Evolutionary conservation across 2,113 vertebrate genomes (phyloP), one percentile per base, ranked within the genome.

Genomic region (Macquaria ambigua): DNA sequence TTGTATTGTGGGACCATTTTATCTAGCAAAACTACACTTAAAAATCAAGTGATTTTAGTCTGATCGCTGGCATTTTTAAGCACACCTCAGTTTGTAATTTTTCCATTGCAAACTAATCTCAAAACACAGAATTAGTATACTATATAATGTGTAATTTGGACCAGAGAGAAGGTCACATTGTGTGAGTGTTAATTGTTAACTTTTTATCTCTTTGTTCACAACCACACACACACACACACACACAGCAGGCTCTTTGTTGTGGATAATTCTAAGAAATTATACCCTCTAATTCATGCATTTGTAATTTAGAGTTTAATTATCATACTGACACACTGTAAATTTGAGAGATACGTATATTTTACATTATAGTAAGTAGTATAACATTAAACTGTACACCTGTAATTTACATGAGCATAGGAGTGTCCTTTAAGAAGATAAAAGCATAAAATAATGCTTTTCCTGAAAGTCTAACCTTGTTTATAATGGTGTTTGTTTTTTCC

Each of bases 151-250:
- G 20, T 11, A 50, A 21, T 77, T 48, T 37, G 31, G 37, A 34
- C 37, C 77, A 70, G 41, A 61, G 37, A 71, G 28, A 68, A 59
- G 25, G 41, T 20, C 48, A 31, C 56, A 73, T 18, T 66, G 21
- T 56, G 37, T 55, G 25, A 39, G 64, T 50, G 81, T 84, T 88
- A 77, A 88, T 69, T 41, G 50, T 83, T 81, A 89, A 87, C 74
- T 62, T 70, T 79, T 56, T 73, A 75, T 79, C 46, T 1, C 64
- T 77, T 31, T 70, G 43, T 52, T 74, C 6, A 6, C 18, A 68
- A 43, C 46, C 52, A 43, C 53, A 59, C 28, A 69, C 63, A 37
- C 34, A 71, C 6, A 58, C 37, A 75, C 31, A 62, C 52, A 28
- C 56, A 69, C 9, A 3, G 48, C 12, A 66, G 15, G 11, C 2